Conservation (phyloP, 2,113 vertebrate species). For the Hassar affinis region DNA sequence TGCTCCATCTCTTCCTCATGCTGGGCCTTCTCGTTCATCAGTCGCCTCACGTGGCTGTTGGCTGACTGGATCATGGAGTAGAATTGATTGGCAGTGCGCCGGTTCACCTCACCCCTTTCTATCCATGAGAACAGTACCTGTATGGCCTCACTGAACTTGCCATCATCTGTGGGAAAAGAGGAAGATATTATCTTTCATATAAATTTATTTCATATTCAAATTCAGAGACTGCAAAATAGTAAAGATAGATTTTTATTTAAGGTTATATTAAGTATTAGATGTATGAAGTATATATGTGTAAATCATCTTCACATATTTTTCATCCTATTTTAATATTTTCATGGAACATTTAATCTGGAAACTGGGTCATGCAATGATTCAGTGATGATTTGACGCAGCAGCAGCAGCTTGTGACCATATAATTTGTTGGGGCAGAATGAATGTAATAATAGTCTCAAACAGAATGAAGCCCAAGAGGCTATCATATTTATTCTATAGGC, state of each 20-base stretch:
- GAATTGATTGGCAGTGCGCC: constrained; percentile 84
- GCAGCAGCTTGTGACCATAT: not conserved
- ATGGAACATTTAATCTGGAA: not conserved
- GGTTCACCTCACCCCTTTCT: constrained; percentile 85
- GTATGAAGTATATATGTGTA: not conserved
- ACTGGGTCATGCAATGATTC: not conserved
- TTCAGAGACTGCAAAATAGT: not conserved
- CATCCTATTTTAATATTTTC: not conserved
- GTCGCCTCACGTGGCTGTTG: constrained; percentile 84
- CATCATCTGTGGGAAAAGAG: constrained; percentile 78
- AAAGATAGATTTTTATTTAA: not conserved
- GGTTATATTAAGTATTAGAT: not conserved
- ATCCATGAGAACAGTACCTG: constrained; percentile 84
- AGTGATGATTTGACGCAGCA: not conserved
- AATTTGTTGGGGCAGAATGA: not conserved
- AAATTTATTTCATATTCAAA: too few species aligned
- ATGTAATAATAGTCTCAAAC: not conserved
- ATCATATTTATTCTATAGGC: not conserved
- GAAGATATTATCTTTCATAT: not conserved
- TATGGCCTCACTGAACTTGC: constrained; percentile 86
- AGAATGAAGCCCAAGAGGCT: not conserved
- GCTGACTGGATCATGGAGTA: constrained; percentile 90
- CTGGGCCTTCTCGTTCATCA: constrained; percentile 84
- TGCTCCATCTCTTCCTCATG: constrained; percentile 86
- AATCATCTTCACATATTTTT: not conserved